These are phyloP conservation scores for Sebastes steindachneri DNA, from an alignment of 2,797 vertebrate genomes.

Conservation along the genomic window DNA sequence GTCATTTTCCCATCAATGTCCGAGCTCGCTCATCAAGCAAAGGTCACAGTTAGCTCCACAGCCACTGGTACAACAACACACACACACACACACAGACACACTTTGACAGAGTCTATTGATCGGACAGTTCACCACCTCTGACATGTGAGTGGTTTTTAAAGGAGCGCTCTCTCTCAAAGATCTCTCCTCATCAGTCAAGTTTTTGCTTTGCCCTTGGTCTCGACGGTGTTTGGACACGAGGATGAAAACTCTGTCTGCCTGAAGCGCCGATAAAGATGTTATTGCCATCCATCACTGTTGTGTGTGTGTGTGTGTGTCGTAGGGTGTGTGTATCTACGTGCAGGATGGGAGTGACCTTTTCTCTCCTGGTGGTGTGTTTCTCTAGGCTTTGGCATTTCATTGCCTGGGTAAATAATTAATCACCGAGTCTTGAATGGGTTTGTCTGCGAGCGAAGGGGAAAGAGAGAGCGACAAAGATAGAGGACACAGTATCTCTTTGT, in stretches of 20 bases:
- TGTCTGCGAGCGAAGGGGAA: constrained; percentile 59
- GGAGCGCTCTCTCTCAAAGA: constrained; percentile 21
- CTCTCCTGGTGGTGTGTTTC: constrained; percentile 69
- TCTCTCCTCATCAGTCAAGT: constrained; percentile 53
- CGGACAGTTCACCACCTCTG: constrained; percentile 32
- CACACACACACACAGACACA: background rate
- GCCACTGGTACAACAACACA: background rate
- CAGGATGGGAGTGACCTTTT: constrained; percentile 78
- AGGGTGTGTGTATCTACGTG: constrained; percentile 35
- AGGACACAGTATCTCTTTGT: constrained; percentile 61
- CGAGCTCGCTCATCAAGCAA: background rate
- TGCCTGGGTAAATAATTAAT: constrained; percentile 85
- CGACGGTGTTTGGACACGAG: constrained; percentile 37
- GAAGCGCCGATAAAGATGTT: constrained; percentile 70
- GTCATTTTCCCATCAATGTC: constrained; percentile 11
- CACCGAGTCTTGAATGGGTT: constrained; percentile 67
- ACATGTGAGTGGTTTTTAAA: constrained; percentile 59
- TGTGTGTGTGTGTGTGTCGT: background rate
- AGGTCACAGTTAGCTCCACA: constrained; percentile 10
- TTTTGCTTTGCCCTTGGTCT: constrained; percentile 62
- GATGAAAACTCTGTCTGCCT: constrained; percentile 65
- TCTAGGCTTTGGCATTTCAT: constrained; percentile 81
- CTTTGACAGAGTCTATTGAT: constrained; percentile 47
- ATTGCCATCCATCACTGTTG: constrained; percentile 69
- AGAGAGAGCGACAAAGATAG: constrained; percentile 45